Evolutionary conservation across 92 coral and sea anemone species (phyloP).

Genomic region (Hydrozoanthus gracilis): DNA sequence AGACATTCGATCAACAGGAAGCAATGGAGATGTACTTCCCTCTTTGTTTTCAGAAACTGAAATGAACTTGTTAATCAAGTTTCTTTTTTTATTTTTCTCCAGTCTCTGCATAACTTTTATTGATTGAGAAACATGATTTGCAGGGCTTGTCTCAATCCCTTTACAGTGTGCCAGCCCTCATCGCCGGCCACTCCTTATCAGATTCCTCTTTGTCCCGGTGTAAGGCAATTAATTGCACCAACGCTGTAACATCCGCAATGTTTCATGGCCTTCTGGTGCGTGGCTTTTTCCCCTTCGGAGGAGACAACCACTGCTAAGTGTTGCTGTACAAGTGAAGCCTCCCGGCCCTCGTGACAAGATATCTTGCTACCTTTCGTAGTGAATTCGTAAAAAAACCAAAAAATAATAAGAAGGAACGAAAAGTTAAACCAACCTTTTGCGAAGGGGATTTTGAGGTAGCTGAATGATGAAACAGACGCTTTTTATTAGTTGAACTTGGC

Average conservation of each 20-base stretch:
- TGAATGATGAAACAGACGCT: not conserved
- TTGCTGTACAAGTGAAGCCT: too few species aligned
- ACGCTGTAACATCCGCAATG: not conserved
- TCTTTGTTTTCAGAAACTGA: not conserved
- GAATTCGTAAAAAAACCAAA: not conserved
- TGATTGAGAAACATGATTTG: not conserved
- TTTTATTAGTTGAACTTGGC: not conserved
- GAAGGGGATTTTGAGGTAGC: not conserved
- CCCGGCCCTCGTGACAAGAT: not conserved
- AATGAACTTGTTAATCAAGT: conserved; percentile 31
- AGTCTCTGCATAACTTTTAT: conserved; percentile 27
- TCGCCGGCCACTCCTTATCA: conserved; percentile 10
- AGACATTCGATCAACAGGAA: conserved; percentile 19
- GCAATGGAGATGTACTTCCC: conserved; percentile 5
- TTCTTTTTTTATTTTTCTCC: not conserved
- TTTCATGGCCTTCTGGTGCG: not conserved
- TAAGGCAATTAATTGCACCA: conserved; percentile 22
- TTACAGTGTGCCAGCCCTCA: conserved; percentile 19
- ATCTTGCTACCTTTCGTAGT: not conserved
- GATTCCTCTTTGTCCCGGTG: conserved; percentile 5
- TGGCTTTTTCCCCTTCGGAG: conserved; percentile 28
- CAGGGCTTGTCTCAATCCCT: conserved; percentile 23
- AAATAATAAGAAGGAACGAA: not conserved
- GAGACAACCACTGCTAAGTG: not conserved
- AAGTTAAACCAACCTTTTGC: conserved; percentile 6